Base-by-base conservation (phyloP, 2,797 vertebrate species). In the Eurystomus glaucurus region DNA sequence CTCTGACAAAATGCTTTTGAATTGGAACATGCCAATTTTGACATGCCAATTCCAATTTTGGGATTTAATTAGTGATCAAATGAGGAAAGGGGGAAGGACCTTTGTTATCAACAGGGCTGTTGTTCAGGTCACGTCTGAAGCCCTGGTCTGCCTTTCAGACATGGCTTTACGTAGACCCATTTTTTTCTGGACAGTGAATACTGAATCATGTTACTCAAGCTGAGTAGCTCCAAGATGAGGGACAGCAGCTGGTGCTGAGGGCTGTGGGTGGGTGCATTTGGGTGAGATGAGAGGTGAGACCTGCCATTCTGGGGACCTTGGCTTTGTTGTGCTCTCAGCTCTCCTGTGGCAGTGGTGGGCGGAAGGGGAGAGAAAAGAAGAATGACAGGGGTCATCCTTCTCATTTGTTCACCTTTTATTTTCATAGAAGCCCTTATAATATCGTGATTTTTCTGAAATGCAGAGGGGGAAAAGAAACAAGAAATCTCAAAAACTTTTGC, bases 381-480 rank as follows among this genome's bases (percentile, higher is more conserved):
- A 61, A 54, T 4, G 13, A 10, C 10, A 2, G 31, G 16, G 6
- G 5, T 1, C 22, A 4, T 66, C 29, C 23, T 64, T 31, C 29
- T 57, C 2, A 0, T n/a, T 82, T 45, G 3, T 25, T 76, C 26
- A 11, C 21, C 46, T 87, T 37, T 45, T 37, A 4, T 72, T 87
- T 88, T 74, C 20, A 13, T 45, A 26, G 54, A 33, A 85, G 11
- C 19, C 14, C 37, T 85, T 4, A 2, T 4, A 46, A 69, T 18
- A 48, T 5, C 25, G 23, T 50, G n/a, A 9, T 57, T 65, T 58
- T 69, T 70, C 51, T 74, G 39, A 82, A 85, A 75, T 14, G 29
- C 0, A 2, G 35, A 45, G 19, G 8, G 3, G 1, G 4, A 4
- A 3, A 4, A 43, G 2, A 1, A 35, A 15, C 14, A 43, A 23